Conservation (phyloP, 2,113 vertebrate species). For the Sakesphorus luctuosus region DNA sequence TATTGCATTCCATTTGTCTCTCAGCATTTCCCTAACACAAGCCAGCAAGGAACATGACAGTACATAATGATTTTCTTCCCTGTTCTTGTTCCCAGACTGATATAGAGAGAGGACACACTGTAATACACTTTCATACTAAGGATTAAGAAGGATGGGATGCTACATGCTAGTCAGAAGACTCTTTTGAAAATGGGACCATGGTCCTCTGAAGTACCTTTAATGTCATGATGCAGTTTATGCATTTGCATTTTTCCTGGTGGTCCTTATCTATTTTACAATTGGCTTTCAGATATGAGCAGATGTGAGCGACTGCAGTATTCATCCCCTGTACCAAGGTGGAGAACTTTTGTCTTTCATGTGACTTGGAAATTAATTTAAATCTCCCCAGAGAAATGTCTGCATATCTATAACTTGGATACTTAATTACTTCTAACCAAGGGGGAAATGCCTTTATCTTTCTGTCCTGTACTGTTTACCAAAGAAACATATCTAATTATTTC, state of each 20-base stretch:
- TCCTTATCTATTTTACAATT: constrained; percentile 8
- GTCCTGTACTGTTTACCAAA: constrained; percentile 55
- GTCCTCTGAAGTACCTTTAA: neutral
- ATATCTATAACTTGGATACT: constrained; percentile 68
- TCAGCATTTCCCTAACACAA: neutral
- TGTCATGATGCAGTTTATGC: neutral
- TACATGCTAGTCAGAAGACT: neutral
- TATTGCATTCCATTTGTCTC: neutral
- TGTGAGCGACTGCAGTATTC: neutral
- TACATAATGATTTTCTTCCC: neutral
- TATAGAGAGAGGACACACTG: neutral
- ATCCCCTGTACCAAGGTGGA: neutral
- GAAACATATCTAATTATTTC: constrained; percentile 68
- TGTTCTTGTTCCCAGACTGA: neutral
- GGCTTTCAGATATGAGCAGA: neutral
- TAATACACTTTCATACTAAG: neutral
- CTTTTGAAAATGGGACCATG: neutral
- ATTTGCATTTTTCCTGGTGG: neutral
- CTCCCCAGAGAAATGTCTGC: constrained; percentile 38
- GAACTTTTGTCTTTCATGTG: constrained; percentile 60
- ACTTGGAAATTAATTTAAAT: constrained; percentile 69
- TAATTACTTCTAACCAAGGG: constrained; percentile 73
- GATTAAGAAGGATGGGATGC: neutral
- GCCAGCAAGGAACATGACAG: neutral
- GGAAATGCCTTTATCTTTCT: constrained; percentile 51